Percentiles rank a stretch among this genome's conserved stretches.
Evolutionary conservation across 2,888 invertebrate species (phyloP).

Genomic region (Argyra leucocephala): DNA sequence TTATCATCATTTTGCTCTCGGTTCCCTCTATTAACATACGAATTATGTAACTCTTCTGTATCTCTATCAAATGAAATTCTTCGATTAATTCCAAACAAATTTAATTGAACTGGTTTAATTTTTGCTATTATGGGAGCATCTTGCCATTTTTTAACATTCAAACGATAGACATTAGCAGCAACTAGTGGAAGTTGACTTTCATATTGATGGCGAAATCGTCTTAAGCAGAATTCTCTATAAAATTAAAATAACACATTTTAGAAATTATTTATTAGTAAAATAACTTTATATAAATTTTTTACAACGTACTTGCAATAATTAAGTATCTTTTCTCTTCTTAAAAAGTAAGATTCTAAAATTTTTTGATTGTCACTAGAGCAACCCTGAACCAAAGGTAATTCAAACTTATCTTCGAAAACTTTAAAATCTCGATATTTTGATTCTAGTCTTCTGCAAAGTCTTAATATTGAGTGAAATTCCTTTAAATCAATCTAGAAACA

Average conservation of each 20-base stretch:
- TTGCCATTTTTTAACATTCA: slow-evolving; percentile 33
- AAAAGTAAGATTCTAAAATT: slow-evolving; percentile 39
- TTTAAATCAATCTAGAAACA: slow-evolving; percentile 35
- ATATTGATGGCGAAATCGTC: slow-evolving; percentile 40
- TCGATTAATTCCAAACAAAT: background rate
- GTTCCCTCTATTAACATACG: slow-evolving; percentile 9
- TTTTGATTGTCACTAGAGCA: slow-evolving; percentile 31
- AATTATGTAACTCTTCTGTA: slow-evolving; percentile 32
- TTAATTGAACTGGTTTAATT: slow-evolving; percentile 22
- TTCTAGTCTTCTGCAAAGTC: slow-evolving; percentile 37
- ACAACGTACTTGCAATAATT: slow-evolving; percentile 37
- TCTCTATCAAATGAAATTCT: slow-evolving; percentile 27
- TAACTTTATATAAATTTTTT: background rate
- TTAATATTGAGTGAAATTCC: slow-evolving; percentile 35
- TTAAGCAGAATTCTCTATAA: slow-evolving; percentile 35
- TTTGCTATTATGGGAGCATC: slow-evolving; percentile 24
- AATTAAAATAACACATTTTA: background rate
- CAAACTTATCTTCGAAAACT: slow-evolving; percentile 35
- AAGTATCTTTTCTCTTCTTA: slow-evolving; percentile 37
- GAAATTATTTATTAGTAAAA: background rate
- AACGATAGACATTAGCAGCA: slow-evolving; percentile 30
- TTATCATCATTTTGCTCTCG: background rate
- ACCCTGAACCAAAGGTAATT: slow-evolving; percentile 34
- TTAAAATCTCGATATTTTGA: slow-evolving; percentile 29
- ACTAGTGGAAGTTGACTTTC: slow-evolving; percentile 36